phyloP scores from a whole-genome alignment of 1,140 invertebrate species.

The Diorhabda elongata region DNA sequence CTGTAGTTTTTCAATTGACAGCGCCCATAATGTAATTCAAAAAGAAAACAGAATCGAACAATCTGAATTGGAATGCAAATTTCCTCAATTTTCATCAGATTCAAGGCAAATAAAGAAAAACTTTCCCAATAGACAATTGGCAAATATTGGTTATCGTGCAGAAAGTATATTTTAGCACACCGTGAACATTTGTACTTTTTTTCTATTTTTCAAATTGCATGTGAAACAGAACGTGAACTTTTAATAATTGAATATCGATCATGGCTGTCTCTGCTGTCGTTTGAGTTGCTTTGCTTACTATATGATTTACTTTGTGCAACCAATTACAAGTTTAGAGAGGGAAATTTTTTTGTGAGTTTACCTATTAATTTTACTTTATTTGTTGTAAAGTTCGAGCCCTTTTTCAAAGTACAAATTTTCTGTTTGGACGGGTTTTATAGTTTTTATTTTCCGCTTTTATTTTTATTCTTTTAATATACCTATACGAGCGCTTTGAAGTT shows the following conservation, averaged over 20 bases:
- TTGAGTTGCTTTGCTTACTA: slow-evolving; percentile 19
- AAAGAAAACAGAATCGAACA: not conserved
- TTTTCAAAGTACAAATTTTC: slow-evolving; percentile 27
- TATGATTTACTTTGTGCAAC: slow-evolving; percentile 32
- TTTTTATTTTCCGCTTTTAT: slow-evolving; percentile 8
- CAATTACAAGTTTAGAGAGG: slow-evolving; percentile 25
- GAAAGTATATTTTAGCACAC: slow-evolving; percentile 2
- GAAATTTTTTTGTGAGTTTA: slow-evolving; percentile 23
- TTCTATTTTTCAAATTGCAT: slow-evolving; percentile 13
- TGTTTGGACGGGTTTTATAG: slow-evolving; percentile 27
- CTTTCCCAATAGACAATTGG: slow-evolving; percentile 2
- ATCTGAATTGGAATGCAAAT: slow-evolving; percentile 2
- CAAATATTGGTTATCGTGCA: slow-evolving; percentile 2
- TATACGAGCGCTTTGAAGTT: slow-evolving; percentile 12
- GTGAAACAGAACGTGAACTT: slow-evolving; percentile 30
- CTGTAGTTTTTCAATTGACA: slow-evolving; percentile 2
- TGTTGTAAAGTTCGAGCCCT: slow-evolving; percentile 21
- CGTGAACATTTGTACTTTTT: slow-evolving; percentile 4
- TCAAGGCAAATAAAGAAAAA: slow-evolving; percentile 2
- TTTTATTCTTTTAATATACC: slow-evolving; percentile 12
- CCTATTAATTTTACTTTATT: slow-evolving; percentile 32
- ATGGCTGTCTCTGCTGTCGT: slow-evolving; percentile 14
- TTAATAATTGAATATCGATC: slow-evolving; percentile 33
- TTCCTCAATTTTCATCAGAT: slow-evolving; percentile 2
- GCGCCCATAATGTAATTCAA: not conserved